Base-by-base conservation (phyloP, 2,888 invertebrate species). In the Andrena camellia region DNA sequence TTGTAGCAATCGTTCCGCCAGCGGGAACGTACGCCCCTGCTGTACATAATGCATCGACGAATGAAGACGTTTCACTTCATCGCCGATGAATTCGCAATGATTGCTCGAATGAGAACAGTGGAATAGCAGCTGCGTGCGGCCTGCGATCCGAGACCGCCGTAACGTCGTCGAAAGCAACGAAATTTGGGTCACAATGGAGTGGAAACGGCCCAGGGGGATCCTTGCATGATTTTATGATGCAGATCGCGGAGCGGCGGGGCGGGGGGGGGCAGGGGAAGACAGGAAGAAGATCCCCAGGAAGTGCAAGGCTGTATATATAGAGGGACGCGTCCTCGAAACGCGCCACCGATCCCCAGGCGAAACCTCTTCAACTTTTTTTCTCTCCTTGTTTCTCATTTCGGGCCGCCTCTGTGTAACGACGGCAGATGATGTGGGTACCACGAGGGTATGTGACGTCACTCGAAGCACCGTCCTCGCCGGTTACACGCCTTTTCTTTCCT, bases 371-470 rank as follows among this genome's bases (percentile, higher is more conserved):
- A 64, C 48, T 60, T 10, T 70, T n/a, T 42, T 20, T 52, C 17
- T 42, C 26, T 52, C 17, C 35, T n/a, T 5, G 54, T 35, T 52
- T 70, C 70, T 10, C 78, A 66, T 66, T 33, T 26, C 74, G 82
- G 64, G 68, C 50, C 82, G 66, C 71, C 50, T 60, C 33, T 23
- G 6, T 26, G 57, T 17, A 69, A 69, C 81, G 64, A 8, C 90
- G 90, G 90, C 90, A 88, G 86, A 89, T 88, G 90, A 91, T 91
- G 91, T 90, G 91, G 90, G 90, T 91, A 90, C 86, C 89, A 83
- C 84, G 88, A 89, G 86, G 89, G 87, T 86, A 83, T 84, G 83
- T 91, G 90, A 91, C 91, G 91, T 91, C 91, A 90, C 85, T 72
- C 64, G 73, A 60, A 60, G 35, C 72, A 69, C 75, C 68, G 68